Evolutionary conservation across 2,113 vertebrate genomes (phyloP).

Genomic region (Paralichthys olivaceus): DNA sequence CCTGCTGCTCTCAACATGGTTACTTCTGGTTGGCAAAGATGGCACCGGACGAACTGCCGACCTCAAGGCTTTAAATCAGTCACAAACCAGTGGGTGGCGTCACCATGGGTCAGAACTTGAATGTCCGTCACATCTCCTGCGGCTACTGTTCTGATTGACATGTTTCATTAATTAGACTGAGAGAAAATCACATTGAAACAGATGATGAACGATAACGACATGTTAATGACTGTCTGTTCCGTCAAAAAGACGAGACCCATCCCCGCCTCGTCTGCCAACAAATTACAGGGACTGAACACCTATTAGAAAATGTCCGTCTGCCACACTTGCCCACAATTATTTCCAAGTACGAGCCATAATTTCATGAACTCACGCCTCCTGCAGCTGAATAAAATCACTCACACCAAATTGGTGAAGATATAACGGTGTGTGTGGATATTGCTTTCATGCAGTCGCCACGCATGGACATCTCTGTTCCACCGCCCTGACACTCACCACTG

Average conservation of each 20-base stretch:
- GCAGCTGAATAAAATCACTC: constrained; percentile 44
- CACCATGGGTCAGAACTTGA: too few species aligned
- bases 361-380: constrained; percentile 16
- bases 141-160: neutral
- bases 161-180: constrained; percentile 19
- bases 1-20: too few species aligned
- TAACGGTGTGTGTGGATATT: constrained; percentile 4
- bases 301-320: constrained; percentile 19
- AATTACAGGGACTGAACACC: neutral
- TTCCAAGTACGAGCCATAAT: constrained; percentile 19
- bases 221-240: constrained; percentile 7
- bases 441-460: neutral
- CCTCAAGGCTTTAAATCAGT: too few species aligned
- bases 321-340: constrained; percentile 20
- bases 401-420: constrained; percentile 34
- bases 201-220: constrained; percentile 22
- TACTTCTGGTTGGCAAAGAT: too few species aligned
- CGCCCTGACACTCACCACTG: constrained; percentile 51
- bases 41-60: too few species aligned
- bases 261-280: too few species aligned
- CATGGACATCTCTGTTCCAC: constrained; percentile 46
- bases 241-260: too few species aligned
- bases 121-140: neutral
- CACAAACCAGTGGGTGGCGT: too few species aligned
- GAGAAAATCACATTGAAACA: constrained; percentile 28